Evolutionary conservation across 2,113 vertebrate genomes (phyloP).

Genomic region (Rattus rattus): DNA sequence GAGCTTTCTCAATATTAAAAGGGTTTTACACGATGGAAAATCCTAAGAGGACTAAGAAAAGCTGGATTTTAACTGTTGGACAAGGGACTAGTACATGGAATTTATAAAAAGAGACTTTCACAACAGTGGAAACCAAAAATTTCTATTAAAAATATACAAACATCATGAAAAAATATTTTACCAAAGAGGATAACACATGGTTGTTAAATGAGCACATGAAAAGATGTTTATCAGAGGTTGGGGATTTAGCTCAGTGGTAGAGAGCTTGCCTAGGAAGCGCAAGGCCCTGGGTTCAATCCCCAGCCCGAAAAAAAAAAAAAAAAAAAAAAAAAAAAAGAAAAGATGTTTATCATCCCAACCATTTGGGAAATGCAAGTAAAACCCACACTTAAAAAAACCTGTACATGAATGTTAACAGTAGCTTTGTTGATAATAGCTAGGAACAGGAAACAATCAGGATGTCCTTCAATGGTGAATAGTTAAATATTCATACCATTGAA

Average conservation of each 20-base stretch:
- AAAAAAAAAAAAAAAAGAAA: no score
- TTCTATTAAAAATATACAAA: slow-evolving; percentile 15
- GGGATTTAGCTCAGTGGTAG: no score
- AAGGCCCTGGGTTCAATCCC: no score
- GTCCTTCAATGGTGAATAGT: background rate
- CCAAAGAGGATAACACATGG: background rate
- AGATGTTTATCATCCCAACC: background rate
- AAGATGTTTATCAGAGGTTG: background rate
- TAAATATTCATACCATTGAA: background rate
- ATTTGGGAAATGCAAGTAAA: slow-evolving; percentile 13
- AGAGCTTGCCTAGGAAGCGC: no score
- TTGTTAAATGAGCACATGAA: slow-evolving; percentile 18
- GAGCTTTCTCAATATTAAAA: slow-evolving; percentile 22
- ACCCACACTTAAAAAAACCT: background rate
- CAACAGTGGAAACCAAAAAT: slow-evolving; percentile 32
- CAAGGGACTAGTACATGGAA: background rate
- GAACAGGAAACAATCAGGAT: background rate
- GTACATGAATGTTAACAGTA: background rate
- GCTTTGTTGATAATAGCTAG: background rate
- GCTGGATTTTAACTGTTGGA: slow-evolving; percentile 30
- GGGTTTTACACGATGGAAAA: background rate
- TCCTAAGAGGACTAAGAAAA: slow-evolving; percentile 17
- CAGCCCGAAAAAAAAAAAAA: no score
- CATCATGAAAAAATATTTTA: background rate
- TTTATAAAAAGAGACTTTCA: slow-evolving; percentile 27